These are phyloP conservation scores for Standfussiana lucernea DNA, from an alignment of 2,888 invertebrate genomes.

Conservation along the genomic window DNA sequence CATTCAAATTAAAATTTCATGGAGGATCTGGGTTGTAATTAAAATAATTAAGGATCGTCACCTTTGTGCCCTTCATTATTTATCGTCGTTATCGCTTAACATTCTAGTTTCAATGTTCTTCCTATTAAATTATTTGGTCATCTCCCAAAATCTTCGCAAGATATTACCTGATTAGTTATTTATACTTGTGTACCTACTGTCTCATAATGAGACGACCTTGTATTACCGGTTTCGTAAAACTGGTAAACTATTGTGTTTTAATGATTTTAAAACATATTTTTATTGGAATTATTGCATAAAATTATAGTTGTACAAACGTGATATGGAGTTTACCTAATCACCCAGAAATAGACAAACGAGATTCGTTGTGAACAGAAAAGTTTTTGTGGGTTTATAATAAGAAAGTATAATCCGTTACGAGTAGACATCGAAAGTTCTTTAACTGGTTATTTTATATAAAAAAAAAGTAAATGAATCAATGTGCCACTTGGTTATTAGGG, in stretches of 20 bases:
- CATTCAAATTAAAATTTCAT: constrained; percentile 13
- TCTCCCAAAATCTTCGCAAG: constrained; percentile 28
- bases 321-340: constrained; percentile 52
- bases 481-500: constrained; percentile 12
- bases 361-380: constrained; percentile 12
- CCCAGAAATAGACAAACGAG: constrained; percentile 47
- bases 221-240: constrained; percentile 64
- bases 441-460: constrained; percentile 13
- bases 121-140: constrained; percentile 21
- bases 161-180: constrained; percentile 48
- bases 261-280: constrained; percentile 55
- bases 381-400: constrained; percentile 7
- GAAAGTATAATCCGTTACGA: constrained; percentile 2
- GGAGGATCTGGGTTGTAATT: neutral
- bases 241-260: constrained; percentile 66
- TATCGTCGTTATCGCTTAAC: neutral
- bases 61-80: neutral
- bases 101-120: neutral
- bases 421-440: constrained; percentile 19
- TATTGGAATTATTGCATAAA: constrained; percentile 64
- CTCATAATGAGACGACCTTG: constrained; percentile 61
- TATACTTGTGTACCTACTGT: constrained; percentile 37
- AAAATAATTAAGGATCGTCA: neutral
- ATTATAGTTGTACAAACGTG: constrained; percentile 63
- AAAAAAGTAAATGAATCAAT: constrained; percentile 1